Percentiles rank a stretch among this genome's conserved stretches.
These are phyloP conservation scores for Elymnias hypermnestra DNA, from an alignment of 1,140 invertebrate species.

Conservation along the genomic window DNA sequence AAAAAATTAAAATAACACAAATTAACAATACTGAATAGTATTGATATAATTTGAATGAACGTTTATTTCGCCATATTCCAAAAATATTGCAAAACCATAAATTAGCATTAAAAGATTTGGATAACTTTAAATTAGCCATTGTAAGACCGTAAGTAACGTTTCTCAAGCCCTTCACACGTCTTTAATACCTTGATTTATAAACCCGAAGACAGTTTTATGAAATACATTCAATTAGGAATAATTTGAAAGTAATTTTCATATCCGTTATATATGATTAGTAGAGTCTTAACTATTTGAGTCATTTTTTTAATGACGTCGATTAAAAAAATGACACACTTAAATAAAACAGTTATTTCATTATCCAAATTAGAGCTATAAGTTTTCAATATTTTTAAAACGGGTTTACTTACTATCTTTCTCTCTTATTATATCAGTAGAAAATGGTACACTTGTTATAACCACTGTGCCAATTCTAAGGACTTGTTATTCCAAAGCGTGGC, in stretches of 20 bases:
- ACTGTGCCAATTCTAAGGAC: no score
- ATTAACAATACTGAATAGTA: conserved; percentile 40
- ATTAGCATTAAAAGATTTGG: conserved; percentile 37
- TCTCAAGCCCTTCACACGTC: neutral
- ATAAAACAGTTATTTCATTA: conserved; percentile 25
- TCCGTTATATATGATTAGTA: conserved; percentile 13
- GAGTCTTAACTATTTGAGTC: conserved; percentile 13
- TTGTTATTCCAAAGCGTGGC: no score
- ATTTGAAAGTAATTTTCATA: conserved; percentile 4
- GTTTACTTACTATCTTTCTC: no score
- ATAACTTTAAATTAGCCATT: conserved; percentile 16
- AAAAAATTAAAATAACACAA: conserved; percentile 29
- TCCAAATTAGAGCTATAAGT: conserved; percentile 19
- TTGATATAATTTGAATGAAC: conserved; percentile 32
- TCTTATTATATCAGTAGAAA: no score
- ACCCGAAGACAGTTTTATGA: no score
- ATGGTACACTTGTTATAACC: no score
- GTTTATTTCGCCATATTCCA: conserved; percentile 38
- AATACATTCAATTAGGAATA: neutral
- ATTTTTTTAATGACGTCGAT: conserved; percentile 14
- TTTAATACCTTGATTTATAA: no score
- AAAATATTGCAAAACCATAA: conserved; percentile 37
- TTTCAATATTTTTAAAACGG: neutral
- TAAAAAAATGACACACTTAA: conserved; percentile 24
- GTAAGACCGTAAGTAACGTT: neutral